Conservation (phyloP, 2,113 vertebrate species). For the Psammodynastes pulverulentus region DNA sequence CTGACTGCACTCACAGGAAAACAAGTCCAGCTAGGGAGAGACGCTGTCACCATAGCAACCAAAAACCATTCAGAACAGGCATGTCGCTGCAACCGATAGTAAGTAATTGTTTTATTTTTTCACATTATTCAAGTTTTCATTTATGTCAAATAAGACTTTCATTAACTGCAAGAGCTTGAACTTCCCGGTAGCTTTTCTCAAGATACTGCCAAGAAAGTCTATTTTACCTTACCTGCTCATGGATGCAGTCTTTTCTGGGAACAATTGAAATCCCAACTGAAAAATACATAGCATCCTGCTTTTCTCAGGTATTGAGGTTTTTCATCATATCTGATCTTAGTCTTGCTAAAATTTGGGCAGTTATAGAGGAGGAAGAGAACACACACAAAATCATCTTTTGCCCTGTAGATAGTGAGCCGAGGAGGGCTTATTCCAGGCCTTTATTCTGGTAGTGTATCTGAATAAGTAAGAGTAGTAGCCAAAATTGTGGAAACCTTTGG, state of each 20-base stretch:
- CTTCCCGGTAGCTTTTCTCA: not conserved
- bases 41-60: constrained; percentile 70
- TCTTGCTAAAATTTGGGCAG: not conserved
- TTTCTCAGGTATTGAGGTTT: not conserved
- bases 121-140: not conserved
- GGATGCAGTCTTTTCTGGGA: not conserved
- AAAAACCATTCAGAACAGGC: rapidly evolving
- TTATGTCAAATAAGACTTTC: not conserved
- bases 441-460: not conserved
- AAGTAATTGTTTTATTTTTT: not conserved
- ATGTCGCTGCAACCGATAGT: rapidly evolving
- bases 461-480: too few relatives aligned
- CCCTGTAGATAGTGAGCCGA: not conserved
- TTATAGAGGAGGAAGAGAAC: not conserved
- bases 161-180: not conserved
- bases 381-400: not conserved
- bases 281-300: not conserved
- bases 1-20: not conserved
- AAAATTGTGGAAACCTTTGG: too few relatives aligned
- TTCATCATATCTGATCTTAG: not conserved
- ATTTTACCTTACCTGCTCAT: not conserved
- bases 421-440: not conserved
- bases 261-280: not conserved
- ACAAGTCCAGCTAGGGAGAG: rapidly evolving
- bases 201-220: not conserved